Conservation (phyloP, 1,140 invertebrate genomes). For the Pemphigus obesinymphae region DNA sequence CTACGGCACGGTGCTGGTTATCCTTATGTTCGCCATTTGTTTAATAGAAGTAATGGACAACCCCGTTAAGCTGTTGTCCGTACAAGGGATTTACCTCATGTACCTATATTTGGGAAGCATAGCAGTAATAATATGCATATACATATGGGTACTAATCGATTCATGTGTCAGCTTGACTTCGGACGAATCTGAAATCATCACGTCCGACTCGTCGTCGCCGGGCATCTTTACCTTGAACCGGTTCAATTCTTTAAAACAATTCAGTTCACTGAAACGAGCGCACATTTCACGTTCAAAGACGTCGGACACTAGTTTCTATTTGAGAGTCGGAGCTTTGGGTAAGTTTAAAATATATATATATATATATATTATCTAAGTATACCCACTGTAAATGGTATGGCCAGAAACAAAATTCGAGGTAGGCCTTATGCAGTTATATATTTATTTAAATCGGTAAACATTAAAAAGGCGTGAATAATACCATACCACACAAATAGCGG, state of each 20-base stretch:
- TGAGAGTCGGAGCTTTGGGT: slow-evolving; percentile 65
- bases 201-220: slow-evolving; percentile 51
- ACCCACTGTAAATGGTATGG: too few relatives aligned
- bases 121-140: slow-evolving; percentile 62
- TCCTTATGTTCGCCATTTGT: slow-evolving; percentile 58
- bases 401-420: too few relatives aligned
- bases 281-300: slow-evolving; percentile 57
- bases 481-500: too few relatives aligned
- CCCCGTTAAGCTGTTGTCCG: slow-evolving; percentile 55
- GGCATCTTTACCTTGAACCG: slow-evolving; percentile 53
- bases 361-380: too few relatives aligned
- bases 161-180: slow-evolving; percentile 53
- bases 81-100: slow-evolving; percentile 63
- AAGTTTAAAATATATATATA: slow-evolving; percentile 45
- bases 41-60: slow-evolving; percentile 61
- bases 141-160: slow-evolving; percentile 60
- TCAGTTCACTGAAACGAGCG: slow-evolving; percentile 58
- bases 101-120: slow-evolving; percentile 63
- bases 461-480: too few relatives aligned
- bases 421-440: too few relatives aligned
- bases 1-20: slow-evolving; percentile 60
- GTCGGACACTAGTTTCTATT: slow-evolving; percentile 61
- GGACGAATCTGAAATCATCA: slow-evolving; percentile 43
- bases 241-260: slow-evolving; percentile 58
- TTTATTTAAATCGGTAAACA: too few relatives aligned